These are phyloP conservation scores for Latheticus oryzae DNA, from an alignment of 2,888 invertebrate genomes.

Conservation along the genomic window DNA sequence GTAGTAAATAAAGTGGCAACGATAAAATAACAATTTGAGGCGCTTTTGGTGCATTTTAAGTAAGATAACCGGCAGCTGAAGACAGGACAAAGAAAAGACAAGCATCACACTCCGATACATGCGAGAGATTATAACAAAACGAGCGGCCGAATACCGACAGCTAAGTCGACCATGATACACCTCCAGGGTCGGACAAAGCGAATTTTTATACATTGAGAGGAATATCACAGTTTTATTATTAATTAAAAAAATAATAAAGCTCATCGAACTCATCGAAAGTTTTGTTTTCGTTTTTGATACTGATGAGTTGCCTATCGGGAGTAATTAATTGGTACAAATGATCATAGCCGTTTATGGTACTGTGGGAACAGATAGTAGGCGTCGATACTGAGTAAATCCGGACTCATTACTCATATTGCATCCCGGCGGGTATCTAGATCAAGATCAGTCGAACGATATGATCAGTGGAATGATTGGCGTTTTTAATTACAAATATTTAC, in stretches of 20 bases:
- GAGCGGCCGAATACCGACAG: conserved; percentile 51
- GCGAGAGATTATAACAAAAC: conserved; percentile 52
- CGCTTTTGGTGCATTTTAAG: conserved; percentile 47
- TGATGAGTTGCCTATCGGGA: conserved; percentile 13
- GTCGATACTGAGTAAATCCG: conserved; percentile 54
- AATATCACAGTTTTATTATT: no score
- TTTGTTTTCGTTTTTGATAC: no score
- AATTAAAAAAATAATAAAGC: no score
- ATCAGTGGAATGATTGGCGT: conserved; percentile 58
- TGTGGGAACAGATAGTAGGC: conserved; percentile 56
- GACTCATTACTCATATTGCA: conserved; percentile 56
- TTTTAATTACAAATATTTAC: conserved; percentile 58
- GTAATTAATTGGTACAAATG: conserved; percentile 32
- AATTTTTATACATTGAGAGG: conserved; percentile 12
- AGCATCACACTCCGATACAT: conserved; percentile 50
- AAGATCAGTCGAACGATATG: conserved; percentile 53
- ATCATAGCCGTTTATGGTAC: conserved; percentile 14
- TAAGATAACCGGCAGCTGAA: conserved; percentile 49
- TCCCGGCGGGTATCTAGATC: conserved; percentile 51
- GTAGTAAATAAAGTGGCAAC: conserved; percentile 39
- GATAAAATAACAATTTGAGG: conserved; percentile 43
- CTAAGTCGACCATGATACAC: conserved; percentile 52
- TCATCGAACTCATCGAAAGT: no score
- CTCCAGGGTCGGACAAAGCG: conserved; percentile 39
- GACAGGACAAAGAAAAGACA: conserved; percentile 49